A percentile compares a stretch with the other conserved stretches of the same genome.
phyloP scores from a whole-genome alignment of 2,113 vertebrate species.

The Pimephales promelas region DNA sequence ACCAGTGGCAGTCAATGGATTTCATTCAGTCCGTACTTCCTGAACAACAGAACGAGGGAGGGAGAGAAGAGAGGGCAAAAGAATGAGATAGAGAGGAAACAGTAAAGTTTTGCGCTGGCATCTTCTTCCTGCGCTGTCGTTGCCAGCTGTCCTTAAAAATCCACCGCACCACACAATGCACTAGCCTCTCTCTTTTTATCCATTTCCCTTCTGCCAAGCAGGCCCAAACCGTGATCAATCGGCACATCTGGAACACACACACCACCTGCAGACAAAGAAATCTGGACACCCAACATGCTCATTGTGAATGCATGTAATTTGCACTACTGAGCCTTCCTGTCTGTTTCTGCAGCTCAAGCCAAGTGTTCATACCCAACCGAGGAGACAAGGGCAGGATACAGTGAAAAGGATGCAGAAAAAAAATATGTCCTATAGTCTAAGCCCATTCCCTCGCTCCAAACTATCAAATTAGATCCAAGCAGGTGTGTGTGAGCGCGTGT shows the following conservation, averaged over 20 bases:
- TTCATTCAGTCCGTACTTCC: slow-evolving; percentile 58
- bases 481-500: slow-evolving; percentile 18
- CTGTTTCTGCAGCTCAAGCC: slow-evolving; percentile 29
- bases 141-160: slow-evolving; percentile 62
- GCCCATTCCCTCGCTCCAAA: slow-evolving; percentile 17
- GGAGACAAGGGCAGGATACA: slow-evolving; percentile 16
- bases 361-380: slow-evolving; percentile 24
- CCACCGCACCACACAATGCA: slow-evolving; percentile 51
- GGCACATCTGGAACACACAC: slow-evolving; percentile 58
- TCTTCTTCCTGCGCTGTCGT: slow-evolving; percentile 56
- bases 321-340: slow-evolving; percentile 46
- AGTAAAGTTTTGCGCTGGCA: slow-evolving; percentile 55
- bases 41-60: slow-evolving; percentile 49
- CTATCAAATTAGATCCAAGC: slow-evolving; percentile 24
- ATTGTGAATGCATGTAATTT: slow-evolving; percentile 45
- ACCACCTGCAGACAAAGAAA: slow-evolving; percentile 51
- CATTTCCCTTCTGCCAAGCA: slow-evolving; percentile 48
- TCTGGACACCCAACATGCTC: slow-evolving; percentile 47
- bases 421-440: slow-evolving; percentile 25
- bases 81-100: slow-evolving; percentile 47
- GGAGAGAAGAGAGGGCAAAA: slow-evolving; percentile 34
- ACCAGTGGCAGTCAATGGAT: slow-evolving; percentile 52
- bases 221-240: slow-evolving; percentile 52
- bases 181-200: slow-evolving; percentile 40
- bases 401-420: slow-evolving; percentile 6